A percentile compares a stretch with the other conserved stretches of the same genome.
Conservation (phyloP, 2,113 vertebrate species). For the Alligator sinensis region DNA sequence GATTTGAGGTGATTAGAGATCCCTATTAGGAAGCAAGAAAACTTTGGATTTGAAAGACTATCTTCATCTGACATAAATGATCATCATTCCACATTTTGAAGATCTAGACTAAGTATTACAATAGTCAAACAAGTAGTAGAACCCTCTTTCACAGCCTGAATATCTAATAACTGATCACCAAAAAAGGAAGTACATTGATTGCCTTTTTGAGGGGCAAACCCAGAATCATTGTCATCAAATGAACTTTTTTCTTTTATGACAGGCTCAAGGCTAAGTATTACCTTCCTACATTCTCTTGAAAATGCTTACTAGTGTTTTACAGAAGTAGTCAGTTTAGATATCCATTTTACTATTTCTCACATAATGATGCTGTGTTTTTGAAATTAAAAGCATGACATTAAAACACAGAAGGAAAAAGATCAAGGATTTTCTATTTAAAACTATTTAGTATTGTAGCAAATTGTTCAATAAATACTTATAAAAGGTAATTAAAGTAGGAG, state of each 20-base stretch:
- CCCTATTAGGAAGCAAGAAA: fast-evolving
- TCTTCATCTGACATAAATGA: not conserved
- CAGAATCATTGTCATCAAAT: not conserved
- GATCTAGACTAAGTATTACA: not conserved
- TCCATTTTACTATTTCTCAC: not conserved
- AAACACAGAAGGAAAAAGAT: not conserved
- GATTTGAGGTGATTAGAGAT: not conserved
- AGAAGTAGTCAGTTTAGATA: not conserved
- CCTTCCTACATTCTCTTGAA: not conserved
- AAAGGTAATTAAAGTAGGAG: not conserved
- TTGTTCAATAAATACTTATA: not conserved
- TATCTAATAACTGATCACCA: not conserved
- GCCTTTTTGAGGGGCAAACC: not conserved
- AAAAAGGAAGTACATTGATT: not conserved
- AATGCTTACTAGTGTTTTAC: not conserved
- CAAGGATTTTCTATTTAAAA: not conserved
- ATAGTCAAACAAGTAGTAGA: fast-evolving
- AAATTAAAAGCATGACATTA: not conserved
- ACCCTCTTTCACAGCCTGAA: not conserved
- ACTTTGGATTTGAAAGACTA: not conserved
- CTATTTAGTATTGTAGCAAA: not conserved
- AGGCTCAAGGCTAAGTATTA: not conserved
- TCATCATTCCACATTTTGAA: not conserved
- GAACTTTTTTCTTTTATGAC: not conserved
- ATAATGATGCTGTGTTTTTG: not conserved